Evolutionary conservation across 2,888 invertebrate genomes (phyloP).

Genomic region (Pseudanteris insignis): DNA sequence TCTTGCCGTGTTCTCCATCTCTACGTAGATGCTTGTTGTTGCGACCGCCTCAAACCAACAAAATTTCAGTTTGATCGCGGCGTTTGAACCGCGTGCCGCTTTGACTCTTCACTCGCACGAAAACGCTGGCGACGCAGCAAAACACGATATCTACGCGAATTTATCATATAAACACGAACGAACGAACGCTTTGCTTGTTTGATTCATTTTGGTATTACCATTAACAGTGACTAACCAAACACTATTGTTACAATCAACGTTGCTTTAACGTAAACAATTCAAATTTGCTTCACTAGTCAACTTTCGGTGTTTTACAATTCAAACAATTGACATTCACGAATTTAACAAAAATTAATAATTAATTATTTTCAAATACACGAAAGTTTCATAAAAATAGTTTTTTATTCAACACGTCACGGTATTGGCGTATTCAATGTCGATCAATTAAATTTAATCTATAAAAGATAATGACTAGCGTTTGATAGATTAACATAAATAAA

Average conservation of each 20-base stretch:
- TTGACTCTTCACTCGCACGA: constrained; percentile 22
- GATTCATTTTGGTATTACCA: constrained; percentile 15
- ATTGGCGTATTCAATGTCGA: no score
- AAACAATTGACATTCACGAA: constrained; percentile 17
- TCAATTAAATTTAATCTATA: no score
- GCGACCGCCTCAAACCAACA: constrained; percentile 15
- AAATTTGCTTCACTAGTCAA: no score
- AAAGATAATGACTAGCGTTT: no score
- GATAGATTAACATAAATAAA: no score
- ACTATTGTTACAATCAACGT: no score
- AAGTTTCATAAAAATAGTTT: no score
- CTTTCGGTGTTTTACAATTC: background rate
- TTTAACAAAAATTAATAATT: no score
- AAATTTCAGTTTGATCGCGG: constrained; percentile 51
- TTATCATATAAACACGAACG: constrained; percentile 23
- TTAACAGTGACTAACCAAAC: no score
- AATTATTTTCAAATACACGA: no score
- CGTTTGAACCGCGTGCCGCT: constrained; percentile 52
- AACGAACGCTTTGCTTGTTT: constrained; percentile 18
- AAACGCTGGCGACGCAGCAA: constrained; percentile 13
- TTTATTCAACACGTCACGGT: no score
- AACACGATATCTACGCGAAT: constrained; percentile 14
- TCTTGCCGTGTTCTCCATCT: constrained; percentile 35
- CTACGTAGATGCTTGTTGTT: constrained; percentile 29
- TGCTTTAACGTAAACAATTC: no score